Conservation (phyloP, 2,888 invertebrate species). For the Leptodirus hochenwartii region DNA sequence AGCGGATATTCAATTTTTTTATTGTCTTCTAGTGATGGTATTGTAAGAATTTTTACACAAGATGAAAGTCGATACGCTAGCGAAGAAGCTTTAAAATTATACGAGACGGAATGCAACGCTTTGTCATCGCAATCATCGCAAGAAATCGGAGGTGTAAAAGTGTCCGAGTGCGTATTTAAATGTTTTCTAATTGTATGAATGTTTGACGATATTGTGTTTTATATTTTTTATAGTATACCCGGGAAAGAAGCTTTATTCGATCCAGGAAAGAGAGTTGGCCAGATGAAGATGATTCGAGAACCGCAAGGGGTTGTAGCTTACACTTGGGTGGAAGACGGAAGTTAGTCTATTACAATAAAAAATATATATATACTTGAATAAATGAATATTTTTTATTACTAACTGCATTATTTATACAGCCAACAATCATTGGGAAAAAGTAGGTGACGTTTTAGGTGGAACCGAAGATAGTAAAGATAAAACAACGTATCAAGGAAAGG, state of each 20-base stretch:
- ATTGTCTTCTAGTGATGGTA: constrained; percentile 52
- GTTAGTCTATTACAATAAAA: too few species aligned
- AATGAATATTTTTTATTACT: too few species aligned
- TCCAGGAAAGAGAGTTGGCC: constrained; percentile 66
- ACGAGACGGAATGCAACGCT: constrained; percentile 53
- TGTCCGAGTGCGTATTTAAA: constrained; percentile 47
- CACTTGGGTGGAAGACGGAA: constrained; percentile 51
- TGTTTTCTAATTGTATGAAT: constrained; percentile 2
- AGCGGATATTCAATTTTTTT: too few species aligned
- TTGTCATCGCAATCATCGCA: constrained; percentile 41
- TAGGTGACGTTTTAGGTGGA: constrained; percentile 80
- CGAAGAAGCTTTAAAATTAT: constrained; percentile 38
- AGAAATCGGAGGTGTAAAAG: constrained; percentile 71
- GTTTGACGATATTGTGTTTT: constrained; percentile 2
- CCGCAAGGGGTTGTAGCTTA: constrained; percentile 61
- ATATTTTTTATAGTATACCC: constrained; percentile 41
- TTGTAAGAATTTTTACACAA: constrained; percentile 69
- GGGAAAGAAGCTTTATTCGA: constrained; percentile 58
- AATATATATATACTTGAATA: constrained; percentile 25
- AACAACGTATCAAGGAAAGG: constrained; percentile 66
- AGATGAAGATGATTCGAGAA: constrained; percentile 67
- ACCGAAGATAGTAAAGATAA: constrained; percentile 48
- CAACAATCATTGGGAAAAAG: constrained; percentile 50
- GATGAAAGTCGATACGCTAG: constrained; percentile 52
- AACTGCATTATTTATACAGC: too few species aligned